Percentiles rank a stretch among this genome's conserved stretches.
Conservation (phyloP, 1,140 invertebrate species). For the Hypsibius dujardini region DNA sequence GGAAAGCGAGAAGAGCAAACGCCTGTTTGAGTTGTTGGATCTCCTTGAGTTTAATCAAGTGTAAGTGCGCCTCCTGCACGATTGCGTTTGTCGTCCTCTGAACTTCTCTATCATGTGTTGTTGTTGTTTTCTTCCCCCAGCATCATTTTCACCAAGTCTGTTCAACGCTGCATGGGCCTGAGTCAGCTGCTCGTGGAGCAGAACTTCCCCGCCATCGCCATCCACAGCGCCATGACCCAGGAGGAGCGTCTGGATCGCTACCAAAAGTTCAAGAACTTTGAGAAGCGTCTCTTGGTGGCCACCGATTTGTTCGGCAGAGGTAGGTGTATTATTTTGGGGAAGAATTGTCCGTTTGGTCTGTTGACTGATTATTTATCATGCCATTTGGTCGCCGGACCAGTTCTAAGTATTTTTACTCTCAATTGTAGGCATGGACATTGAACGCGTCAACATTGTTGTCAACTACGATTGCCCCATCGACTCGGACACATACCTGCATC, state of each 20-base stretch:
- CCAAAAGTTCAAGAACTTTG: slow-evolving; percentile 99
- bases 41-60: slow-evolving; percentile 97
- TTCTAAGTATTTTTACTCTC: background rate
- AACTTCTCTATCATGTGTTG: slow-evolving; percentile 18
- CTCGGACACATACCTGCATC: slow-evolving; percentile 94
- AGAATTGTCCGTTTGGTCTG: background rate
- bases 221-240: slow-evolving; percentile 94
- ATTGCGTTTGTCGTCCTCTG: slow-evolving; percentile 24
- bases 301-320: slow-evolving; percentile 96
- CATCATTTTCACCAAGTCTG: slow-evolving; percentile 96
- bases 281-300: slow-evolving; percentile 91
- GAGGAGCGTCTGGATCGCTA: slow-evolving; percentile 75
- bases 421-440: slow-evolving; percentile 39
- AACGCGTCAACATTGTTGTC: slow-evolving; percentile 95
- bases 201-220: slow-evolving; percentile 98
- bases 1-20: slow-evolving; percentile 99
- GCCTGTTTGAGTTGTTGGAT: slow-evolving; percentile 94
- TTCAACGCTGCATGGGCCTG: slow-evolving; percentile 90
- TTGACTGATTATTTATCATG: too few species aligned
- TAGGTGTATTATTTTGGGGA: slow-evolving; percentile 68
- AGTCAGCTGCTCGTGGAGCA: slow-evolving; percentile 90
- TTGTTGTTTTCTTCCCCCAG: slow-evolving; percentile 29
- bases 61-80: background rate
- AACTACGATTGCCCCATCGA: slow-evolving; percentile 99
- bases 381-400: too few species aligned